Percentiles rank a stretch among this genome's conserved stretches.
These are phyloP conservation scores for Phrynosoma blainvillii DNA, from an alignment of 2,113 vertebrate genomes.

Conservation along the genomic window DNA sequence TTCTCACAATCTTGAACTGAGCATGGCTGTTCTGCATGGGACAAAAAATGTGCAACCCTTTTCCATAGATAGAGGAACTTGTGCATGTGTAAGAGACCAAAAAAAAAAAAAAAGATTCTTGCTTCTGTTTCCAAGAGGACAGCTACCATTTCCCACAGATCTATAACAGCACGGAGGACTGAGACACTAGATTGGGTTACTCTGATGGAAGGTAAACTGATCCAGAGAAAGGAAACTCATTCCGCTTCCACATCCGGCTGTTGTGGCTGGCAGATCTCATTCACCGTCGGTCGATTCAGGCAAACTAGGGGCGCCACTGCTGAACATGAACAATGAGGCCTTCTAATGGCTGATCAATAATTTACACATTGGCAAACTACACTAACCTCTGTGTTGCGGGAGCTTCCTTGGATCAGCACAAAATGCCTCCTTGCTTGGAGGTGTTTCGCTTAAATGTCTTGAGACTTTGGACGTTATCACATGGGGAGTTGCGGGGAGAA, in stretches of 20 bases:
- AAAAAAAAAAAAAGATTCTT: neutral
- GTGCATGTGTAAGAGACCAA: neutral
- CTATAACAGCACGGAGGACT: neutral
- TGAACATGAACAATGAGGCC: neutral
- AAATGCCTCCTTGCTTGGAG: too few species aligned
- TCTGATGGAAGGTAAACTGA: neutral
- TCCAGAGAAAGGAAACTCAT: neutral
- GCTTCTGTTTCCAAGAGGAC: neutral
- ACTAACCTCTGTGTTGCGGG: neutral
- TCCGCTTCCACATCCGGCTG: neutral
- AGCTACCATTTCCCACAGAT: neutral
- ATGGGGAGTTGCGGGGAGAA: too few species aligned
- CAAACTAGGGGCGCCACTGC: neutral
- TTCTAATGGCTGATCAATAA: constrained; percentile 1
- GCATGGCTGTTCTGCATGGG: too few species aligned
- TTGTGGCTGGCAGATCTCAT: neutral
- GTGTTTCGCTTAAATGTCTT: too few species aligned
- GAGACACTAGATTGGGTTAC: neutral
- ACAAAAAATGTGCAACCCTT: too few species aligned
- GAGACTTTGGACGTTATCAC: too few species aligned
- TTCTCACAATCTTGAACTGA: too few species aligned
- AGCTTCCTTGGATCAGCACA: neutral
- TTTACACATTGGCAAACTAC: neutral
- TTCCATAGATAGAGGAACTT: too few species aligned
- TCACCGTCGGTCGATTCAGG: neutral